Base-by-base conservation (phyloP, 1,140 invertebrate genomes). In the Philopotamus ludificatus region DNA sequence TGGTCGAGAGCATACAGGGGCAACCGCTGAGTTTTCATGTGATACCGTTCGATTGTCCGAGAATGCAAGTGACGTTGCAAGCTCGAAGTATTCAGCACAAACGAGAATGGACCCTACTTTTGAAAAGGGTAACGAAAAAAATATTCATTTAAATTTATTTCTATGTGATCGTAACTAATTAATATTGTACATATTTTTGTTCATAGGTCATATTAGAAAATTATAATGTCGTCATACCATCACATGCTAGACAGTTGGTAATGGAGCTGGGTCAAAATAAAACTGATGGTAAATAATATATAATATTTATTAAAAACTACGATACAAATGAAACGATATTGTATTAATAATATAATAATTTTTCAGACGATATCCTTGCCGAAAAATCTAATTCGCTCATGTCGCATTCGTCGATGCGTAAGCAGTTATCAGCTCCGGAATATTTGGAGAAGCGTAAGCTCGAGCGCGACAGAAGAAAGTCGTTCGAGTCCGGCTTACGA, bases 1-100 rank as follows among this genome's bases (percentile, higher is more conserved):
- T 98, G 50, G 95, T 97, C 72, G 96, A 98, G 76, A 93, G 93
- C 74, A 92, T 98, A 72, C 87, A 93, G 28, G 92, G 93, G 25
- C 94, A 97, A 72, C 93, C 94, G 7, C 84, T 95, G 22, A 93
- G 92, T 76, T 98, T 98, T 80, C 94, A 97, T 79, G 91, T 97
- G 25, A 92, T 98, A 73, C 94, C 95, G 41, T 97, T 95, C 80
- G 92, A 98, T 76, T 93, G 94, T 82, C 94, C 94, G 57, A 83
- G 90, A 66, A 78, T 88, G 57, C 93, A 96, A 77, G 93, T 92
- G 70, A 97, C 94, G 15, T 81, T 98, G 68, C 91, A 95, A 82
- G 92, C 93, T 23, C 78, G 89, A 54, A 94, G 89, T 75, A 81
- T 91, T 66, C 91, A 97, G 69, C 93, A 97, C 79, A 98, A 98